Percentiles rank a stretch among this genome's conserved stretches.
Evolutionary conservation across 2,888 invertebrate species (phyloP).

Genomic region (Diplolepis rosae): DNA sequence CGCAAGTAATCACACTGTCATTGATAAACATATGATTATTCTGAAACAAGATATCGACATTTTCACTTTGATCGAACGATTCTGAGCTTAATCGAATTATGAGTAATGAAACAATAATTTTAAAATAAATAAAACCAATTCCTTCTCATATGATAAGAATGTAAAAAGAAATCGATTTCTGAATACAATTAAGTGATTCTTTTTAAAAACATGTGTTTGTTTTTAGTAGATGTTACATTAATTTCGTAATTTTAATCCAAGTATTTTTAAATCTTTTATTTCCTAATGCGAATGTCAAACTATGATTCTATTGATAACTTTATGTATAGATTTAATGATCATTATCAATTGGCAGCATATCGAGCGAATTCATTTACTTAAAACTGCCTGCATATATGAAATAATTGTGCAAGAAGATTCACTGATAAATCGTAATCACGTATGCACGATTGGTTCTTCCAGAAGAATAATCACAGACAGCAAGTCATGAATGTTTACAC

Average conservation of each 20-base stretch:
- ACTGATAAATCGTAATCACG: constrained; percentile 62
- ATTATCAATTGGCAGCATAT: neutral
- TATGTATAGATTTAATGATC: neutral
- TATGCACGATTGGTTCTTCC: constrained; percentile 51
- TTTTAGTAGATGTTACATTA: too few relatives aligned
- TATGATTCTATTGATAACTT: neutral
- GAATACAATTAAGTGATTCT: too few relatives aligned
- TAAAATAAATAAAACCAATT: too few relatives aligned
- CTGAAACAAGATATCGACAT: constrained; percentile 22
- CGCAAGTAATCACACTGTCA: constrained; percentile 18
- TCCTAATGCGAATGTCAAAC: neutral
- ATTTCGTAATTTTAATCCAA: too few relatives aligned
- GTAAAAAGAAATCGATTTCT: too few relatives aligned
- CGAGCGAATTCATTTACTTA: neutral
- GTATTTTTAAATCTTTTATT: neutral
- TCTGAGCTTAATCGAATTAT: too few relatives aligned
- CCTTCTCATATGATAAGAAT: too few relatives aligned
- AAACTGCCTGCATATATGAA: neutral
- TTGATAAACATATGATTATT: constrained; percentile 12
- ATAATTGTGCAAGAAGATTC: constrained; percentile 49
- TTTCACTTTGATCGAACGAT: neutral
- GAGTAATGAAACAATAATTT: too few relatives aligned
- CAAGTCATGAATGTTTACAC: neutral
- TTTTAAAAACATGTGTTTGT: too few relatives aligned
- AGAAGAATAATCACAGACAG: constrained; percentile 24